Conservation (phyloP, 2,797 vertebrate genomes). For the Melanotaenia parkinsoni region DNA sequence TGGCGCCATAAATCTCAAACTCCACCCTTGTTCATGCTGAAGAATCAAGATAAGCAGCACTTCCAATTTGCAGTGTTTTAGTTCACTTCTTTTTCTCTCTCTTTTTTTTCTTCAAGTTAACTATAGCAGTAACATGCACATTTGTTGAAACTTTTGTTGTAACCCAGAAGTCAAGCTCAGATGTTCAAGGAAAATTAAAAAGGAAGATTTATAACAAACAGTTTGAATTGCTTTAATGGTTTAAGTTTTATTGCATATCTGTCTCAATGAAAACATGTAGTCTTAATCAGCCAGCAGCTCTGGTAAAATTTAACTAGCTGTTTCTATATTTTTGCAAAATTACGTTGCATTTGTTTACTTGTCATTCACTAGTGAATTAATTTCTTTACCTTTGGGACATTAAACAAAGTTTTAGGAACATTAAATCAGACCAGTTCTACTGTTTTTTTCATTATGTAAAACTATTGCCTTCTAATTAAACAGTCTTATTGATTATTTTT, state of each 20-base stretch:
- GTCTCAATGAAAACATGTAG: background rate
- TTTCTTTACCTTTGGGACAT: background rate
- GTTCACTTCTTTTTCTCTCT: too few species aligned
- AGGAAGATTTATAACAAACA: background rate
- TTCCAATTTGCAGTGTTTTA: background rate
- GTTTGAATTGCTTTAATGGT: background rate
- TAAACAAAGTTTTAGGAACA: constrained; percentile 39
- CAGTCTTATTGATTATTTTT: constrained; percentile 53
- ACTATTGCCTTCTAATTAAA: constrained; percentile 50
- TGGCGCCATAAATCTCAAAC: background rate
- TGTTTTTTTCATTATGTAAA: constrained; percentile 38
- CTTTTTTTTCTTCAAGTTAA: too few species aligned
- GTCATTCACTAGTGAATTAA: background rate
- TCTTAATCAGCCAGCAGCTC: constrained; percentile 2
- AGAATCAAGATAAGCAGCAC: background rate
- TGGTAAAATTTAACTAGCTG: background rate
- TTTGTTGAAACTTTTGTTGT: constrained; percentile 8
- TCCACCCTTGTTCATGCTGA: background rate
- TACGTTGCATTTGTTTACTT: constrained; percentile 2
- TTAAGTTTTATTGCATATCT: background rate
- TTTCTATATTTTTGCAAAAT: constrained; percentile 2
- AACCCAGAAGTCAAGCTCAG: background rate
- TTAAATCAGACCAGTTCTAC: constrained; percentile 20
- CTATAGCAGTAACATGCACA: background rate
- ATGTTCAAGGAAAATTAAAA: constrained; percentile 2